phyloP scores from a whole-genome alignment of 1,140 invertebrate genomes.

The Littorina saxatilis region DNA sequence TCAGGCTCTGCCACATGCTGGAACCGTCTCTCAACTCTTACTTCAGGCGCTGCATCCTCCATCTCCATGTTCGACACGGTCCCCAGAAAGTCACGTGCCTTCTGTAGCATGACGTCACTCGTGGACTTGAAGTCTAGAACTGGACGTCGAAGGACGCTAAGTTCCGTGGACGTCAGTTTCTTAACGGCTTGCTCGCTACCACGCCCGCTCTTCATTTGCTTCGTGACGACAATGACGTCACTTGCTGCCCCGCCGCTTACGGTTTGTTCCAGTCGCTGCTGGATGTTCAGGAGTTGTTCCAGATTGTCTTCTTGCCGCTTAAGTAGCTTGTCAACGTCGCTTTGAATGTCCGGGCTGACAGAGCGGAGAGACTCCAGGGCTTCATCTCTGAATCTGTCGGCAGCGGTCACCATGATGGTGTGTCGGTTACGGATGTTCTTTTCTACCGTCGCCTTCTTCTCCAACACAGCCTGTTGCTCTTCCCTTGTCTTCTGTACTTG shows the following conservation, averaged over 20 bases:
- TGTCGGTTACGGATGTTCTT: background rate
- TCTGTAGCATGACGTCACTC: background rate
- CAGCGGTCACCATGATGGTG: no score
- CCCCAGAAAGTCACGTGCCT: background rate
- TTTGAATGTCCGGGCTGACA: background rate
- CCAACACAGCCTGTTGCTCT: background rate
- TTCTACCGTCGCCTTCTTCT: background rate
- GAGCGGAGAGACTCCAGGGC: background rate
- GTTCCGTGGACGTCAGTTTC: background rate
- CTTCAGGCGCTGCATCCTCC: no score
- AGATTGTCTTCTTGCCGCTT: background rate
- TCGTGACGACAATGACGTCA: background rate
- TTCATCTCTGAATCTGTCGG: no score
- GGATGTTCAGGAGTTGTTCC: background rate
- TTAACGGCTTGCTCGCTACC: no score
- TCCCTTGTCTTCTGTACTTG: background rate
- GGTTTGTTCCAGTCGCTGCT: background rate
- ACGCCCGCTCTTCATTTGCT: background rate
- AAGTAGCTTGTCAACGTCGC: background rate
- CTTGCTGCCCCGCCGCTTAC: background rate
- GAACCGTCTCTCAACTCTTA: background rate
- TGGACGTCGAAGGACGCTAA: background rate
- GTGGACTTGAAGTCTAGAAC: conserved; percentile 5
- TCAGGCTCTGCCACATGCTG: background rate
- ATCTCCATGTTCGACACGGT: background rate